Percentiles rank a stretch among this genome's conserved stretches.
These are phyloP conservation scores for Lissonota sp. DNA, from an alignment of 2,888 invertebrate genomes.

Conservation along the genomic window DNA sequence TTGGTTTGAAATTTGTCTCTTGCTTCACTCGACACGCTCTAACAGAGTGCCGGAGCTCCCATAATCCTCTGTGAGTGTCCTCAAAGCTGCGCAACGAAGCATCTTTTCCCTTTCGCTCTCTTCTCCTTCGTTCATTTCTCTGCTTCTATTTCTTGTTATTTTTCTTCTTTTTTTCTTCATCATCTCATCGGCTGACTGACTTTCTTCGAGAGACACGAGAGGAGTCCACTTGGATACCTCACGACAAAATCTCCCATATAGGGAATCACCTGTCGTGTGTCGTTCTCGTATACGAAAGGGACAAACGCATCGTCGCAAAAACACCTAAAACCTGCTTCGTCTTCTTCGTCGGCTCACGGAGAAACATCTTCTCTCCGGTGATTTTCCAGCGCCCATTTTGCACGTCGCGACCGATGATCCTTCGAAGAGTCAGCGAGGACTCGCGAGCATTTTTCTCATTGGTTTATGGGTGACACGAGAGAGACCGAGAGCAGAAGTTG, in stretches of 20 bases:
- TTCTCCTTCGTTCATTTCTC: neutral
- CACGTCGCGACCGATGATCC: no score
- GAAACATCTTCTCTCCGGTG: no score
- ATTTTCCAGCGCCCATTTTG: no score
- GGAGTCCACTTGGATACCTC: slow-evolving; percentile 5
- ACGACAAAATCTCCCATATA: neutral
- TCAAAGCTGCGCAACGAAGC: slow-evolving; percentile 30
- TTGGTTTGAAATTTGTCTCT: slow-evolving; percentile 30
- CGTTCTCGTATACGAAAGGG: slow-evolving; percentile 6
- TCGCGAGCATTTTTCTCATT: no score
- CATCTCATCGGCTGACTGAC: neutral
- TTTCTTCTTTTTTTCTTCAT: neutral
- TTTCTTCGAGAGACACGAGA: neutral
- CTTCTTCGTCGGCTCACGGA: no score
- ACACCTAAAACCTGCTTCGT: slow-evolving; percentile 31
- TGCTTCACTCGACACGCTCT: slow-evolving; percentile 50
- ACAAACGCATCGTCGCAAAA: slow-evolving; percentile 35
- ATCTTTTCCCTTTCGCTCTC: neutral
- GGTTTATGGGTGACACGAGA: no score
- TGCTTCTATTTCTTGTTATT: neutral
- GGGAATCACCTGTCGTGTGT: slow-evolving; percentile 28
- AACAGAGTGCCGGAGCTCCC: slow-evolving; percentile 34
- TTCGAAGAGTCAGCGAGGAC: no score
- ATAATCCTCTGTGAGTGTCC: slow-evolving; percentile 46
- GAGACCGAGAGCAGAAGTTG: no score